Base-by-base conservation (phyloP, 2,113 vertebrate genomes). In the Proterorhinus semilunaris region DNA sequence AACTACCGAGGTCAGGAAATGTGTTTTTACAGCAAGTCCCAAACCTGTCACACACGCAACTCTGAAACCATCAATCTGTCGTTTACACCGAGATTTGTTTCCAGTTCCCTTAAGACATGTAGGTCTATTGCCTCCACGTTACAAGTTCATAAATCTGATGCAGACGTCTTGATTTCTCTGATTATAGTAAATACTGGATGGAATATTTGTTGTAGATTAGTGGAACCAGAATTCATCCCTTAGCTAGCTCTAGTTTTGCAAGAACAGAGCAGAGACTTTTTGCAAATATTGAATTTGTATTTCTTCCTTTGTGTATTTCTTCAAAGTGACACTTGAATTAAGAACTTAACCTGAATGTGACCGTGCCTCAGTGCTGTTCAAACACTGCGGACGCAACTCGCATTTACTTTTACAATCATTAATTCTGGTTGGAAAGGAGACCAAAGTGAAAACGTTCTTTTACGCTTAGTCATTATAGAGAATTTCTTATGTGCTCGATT, bases 381-480 rank as follows among this genome's bases (percentile, higher is more conserved):
- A 78, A 10, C 73, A 21, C 51, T 47, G 72, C 52, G 62, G 68
- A 63, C 48, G 79, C 62, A 68, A 73, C 44, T 86, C 76, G 15
- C 85, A 86, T 90, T 89, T 65, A 80, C 85, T 85, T 85, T 82
- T 75, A 88, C 89, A 71, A 86, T 71, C 68, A 49, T 36, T 3
- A 1, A 36, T 5, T 36, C 3, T 36, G 27, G 4, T 36, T 36
- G 27, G 27, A 36, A 36, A 3, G 27, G 27, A 36, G 27, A 36
- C 27, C 27, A 36, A 36, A 36, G 27, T 36, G 27, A 36, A 36
- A 36, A 36, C 27, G 0, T 36, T 36, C 27, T 36, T 4, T 36
- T 4, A 36, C 27, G 27, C 27, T 36, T 36, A 36, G 27, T 36
- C 27, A 36, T 36, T 36, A 36, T 3, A 36, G 27, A 36, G 27